Conservation (phyloP, 1,140 invertebrate genomes). For the Lamellibrachia luymesi region DNA sequence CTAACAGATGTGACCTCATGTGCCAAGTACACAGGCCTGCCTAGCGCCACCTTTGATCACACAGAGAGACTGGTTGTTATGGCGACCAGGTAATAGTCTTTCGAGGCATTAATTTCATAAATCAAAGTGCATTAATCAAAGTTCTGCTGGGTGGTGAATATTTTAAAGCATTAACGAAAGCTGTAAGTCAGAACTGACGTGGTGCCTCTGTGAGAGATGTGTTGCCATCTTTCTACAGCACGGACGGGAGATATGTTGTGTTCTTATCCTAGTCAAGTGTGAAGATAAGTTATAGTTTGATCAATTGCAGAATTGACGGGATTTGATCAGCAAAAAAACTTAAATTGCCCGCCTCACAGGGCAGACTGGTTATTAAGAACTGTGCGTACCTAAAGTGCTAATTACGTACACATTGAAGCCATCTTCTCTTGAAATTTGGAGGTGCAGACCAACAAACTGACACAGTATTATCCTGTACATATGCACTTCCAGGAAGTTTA, state of each 20-base stretch:
- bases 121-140: not conserved
- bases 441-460: not conserved
- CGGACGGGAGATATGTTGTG: not conserved
- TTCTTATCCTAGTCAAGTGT: not conserved
- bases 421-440: not conserved
- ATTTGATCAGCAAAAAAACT: not conserved
- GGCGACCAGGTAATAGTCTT: not conserved
- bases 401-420: not conserved
- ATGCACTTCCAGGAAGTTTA: not conserved
- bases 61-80: not conserved
- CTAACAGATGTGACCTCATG: not conserved
- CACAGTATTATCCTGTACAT: not conserved
- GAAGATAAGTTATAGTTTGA: not conserved
- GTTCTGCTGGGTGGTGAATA: not conserved
- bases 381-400: not conserved
- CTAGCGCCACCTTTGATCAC: not conserved
- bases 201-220: not conserved
- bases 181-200: not conserved
- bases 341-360: not conserved
- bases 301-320: not conserved
- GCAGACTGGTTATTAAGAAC: not conserved
- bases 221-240: not conserved
- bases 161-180: not conserved
- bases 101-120: not conserved
- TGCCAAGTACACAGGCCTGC: not conserved